A percentile compares a stretch with the other conserved stretches of the same genome.
Evolutionary conservation across 2,113 vertebrate species (phyloP).

Genomic region (Microcebus tavaratra): DNA sequence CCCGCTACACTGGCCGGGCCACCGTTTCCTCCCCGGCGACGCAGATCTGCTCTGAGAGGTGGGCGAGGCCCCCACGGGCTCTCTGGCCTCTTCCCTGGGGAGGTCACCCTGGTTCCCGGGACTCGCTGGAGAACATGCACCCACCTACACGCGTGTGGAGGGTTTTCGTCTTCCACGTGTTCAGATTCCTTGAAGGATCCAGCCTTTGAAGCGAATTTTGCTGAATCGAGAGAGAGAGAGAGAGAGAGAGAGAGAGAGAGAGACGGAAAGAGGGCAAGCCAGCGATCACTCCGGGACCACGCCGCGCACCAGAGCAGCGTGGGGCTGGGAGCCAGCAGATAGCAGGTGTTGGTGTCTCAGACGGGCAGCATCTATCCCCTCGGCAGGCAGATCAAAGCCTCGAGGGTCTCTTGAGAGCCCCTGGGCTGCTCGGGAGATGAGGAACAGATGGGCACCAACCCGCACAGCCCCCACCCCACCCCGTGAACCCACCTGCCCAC

Average conservation of each 20-base stretch:
- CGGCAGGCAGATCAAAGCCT: background rate
- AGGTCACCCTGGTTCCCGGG: background rate
- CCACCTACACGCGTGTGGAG: background rate
- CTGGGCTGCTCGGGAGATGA: background rate
- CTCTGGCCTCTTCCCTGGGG: background rate
- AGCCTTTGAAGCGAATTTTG: background rate
- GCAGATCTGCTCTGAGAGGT: background rate
- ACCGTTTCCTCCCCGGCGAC: background rate
- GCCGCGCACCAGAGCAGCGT: background rate
- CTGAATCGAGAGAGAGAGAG: background rate
- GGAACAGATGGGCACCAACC: too few relatives aligned
- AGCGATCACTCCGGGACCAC: background rate
- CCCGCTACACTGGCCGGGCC: rapidly evolving
- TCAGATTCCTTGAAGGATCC: background rate
- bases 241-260: too few relatives aligned
- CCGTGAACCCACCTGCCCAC: background rate
- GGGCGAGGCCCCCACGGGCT: rapidly evolving
- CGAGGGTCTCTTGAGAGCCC: rapidly evolving
- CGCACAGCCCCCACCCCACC: rapidly evolving
- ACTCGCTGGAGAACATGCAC: background rate
- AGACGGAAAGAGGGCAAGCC: background rate
- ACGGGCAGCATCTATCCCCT: background rate
- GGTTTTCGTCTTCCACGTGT: background rate
- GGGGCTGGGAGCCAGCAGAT: background rate
- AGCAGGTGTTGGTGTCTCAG: background rate